phyloP scores from a whole-genome alignment of 2,113 vertebrate genomes.

The Stictonetta naevosa region DNA sequence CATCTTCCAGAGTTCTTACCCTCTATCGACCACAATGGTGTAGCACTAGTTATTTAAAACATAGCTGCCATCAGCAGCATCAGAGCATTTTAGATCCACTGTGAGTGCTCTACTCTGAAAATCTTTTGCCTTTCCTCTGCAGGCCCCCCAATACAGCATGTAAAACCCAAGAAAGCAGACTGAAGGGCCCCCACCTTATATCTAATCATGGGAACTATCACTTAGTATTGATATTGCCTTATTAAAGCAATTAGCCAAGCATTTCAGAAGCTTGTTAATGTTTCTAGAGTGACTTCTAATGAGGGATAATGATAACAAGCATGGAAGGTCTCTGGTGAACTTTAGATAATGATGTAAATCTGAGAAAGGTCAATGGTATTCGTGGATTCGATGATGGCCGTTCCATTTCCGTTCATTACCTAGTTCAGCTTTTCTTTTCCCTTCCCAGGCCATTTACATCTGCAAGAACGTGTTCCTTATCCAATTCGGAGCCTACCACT shows the following conservation, averaged over 20 bases:
- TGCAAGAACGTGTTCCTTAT: constrained; percentile 19
- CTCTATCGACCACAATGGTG: background rate
- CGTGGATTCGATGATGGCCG: constrained; percentile 49
- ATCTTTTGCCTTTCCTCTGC: background rate
- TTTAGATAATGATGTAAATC: constrained; percentile 72
- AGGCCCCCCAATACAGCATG: background rate
- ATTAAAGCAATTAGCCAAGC: constrained; percentile 73
- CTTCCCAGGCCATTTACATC: constrained; percentile 15
- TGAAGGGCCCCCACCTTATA: constrained; percentile 10
- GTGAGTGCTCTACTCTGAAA: background rate
- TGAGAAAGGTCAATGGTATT: constrained; percentile 71
- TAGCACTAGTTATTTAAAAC: background rate
- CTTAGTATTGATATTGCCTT: constrained; percentile 68
- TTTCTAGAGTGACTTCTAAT: constrained; percentile 75
- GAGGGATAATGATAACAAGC: constrained; percentile 74
- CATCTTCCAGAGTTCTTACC: background rate
- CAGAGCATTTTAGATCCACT: background rate
- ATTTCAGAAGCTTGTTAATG: constrained; percentile 71
- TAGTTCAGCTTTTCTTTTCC: constrained; percentile 27
- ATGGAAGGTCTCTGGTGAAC: constrained; percentile 73
- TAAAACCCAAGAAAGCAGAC: constrained; percentile 24
- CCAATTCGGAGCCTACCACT: background rate
- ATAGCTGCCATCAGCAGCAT: background rate
- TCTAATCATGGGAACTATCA: constrained; percentile 56
- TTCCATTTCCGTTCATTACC: constrained; percentile 60